A percentile compares a stretch with the other conserved stretches of the same genome.
Conservation (phyloP, 2,888 invertebrate genomes). For the Drosophila neotestacea region DNA sequence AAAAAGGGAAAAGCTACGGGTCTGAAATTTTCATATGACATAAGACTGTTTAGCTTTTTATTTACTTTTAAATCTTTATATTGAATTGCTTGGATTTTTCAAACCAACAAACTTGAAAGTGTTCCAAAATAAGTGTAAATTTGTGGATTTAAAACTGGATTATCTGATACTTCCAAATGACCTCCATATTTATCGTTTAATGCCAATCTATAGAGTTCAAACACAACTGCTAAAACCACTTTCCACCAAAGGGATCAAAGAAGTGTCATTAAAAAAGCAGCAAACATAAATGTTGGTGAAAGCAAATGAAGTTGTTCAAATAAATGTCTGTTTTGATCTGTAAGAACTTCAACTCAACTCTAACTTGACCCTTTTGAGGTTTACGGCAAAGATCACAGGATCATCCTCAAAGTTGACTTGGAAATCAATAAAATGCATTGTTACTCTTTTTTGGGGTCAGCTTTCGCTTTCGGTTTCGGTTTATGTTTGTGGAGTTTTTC, state of each 20-base stretch:
- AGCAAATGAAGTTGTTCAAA: constrained; percentile 16
- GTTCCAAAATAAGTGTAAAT: background rate
- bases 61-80: too few relatives aligned
- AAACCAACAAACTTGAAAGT: too few relatives aligned
- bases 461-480: constrained; percentile 20
- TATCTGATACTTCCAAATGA: too few relatives aligned
- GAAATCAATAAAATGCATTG: constrained; percentile 23
- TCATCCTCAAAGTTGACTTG: constrained; percentile 7
- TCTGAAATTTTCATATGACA: too few relatives aligned
- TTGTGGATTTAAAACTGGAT: too few relatives aligned
- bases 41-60: too few relatives aligned
- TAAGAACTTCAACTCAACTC: background rate
- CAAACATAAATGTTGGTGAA: background rate
- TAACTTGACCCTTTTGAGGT: background rate
- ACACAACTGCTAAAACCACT: background rate
- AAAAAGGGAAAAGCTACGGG: too few relatives aligned
- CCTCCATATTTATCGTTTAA: too few relatives aligned
- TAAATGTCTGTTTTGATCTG: background rate
- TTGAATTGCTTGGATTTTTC: too few relatives aligned
- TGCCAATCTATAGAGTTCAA: too few relatives aligned
- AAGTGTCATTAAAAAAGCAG: background rate
- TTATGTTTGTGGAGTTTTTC: background rate
- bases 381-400: constrained; percentile 27
- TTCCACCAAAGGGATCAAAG: background rate
- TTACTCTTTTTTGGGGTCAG: constrained; percentile 27